Evolutionary conservation across 2,797 vertebrate species (phyloP).

Genomic region (Uromys caudimaculatus): DNA sequence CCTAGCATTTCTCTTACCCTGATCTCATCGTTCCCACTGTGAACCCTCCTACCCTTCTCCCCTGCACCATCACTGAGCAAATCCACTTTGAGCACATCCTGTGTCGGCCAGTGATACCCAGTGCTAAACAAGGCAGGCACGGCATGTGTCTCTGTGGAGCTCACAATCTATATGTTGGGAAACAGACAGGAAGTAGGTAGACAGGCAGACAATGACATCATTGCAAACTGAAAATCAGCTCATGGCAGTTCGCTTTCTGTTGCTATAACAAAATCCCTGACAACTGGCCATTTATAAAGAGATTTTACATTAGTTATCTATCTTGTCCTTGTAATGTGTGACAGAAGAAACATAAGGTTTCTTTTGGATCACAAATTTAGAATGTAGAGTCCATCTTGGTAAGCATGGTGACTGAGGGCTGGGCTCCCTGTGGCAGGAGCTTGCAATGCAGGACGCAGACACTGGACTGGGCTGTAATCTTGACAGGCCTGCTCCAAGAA

Average conservation of each 20-base stretch:
- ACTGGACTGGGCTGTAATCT: neutral
- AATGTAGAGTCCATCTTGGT: neutral
- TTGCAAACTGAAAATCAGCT: neutral
- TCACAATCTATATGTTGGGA: neutral
- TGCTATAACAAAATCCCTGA: neutral
- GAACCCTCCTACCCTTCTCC: too few species aligned
- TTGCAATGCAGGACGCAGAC: neutral
- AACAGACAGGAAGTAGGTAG: neutral
- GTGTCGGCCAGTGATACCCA: neutral
- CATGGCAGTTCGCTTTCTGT: neutral
- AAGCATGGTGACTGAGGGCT: too few species aligned
- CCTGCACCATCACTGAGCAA: neutral
- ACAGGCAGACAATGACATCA: neutral
- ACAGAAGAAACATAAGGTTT: neutral
- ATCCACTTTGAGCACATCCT: neutral
- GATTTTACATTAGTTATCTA: neutral
- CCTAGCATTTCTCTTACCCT: neutral
- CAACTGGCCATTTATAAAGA: neutral
- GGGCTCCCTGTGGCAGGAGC: neutral
- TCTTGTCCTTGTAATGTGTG: neutral
- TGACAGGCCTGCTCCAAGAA: neutral
- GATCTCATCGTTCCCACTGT: neutral
- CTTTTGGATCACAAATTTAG: neutral
- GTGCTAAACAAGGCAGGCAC: neutral
- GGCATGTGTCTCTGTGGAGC: neutral